Conservation (phyloP, 2,113 vertebrate species). For the Cryptotis parvus region DNA sequence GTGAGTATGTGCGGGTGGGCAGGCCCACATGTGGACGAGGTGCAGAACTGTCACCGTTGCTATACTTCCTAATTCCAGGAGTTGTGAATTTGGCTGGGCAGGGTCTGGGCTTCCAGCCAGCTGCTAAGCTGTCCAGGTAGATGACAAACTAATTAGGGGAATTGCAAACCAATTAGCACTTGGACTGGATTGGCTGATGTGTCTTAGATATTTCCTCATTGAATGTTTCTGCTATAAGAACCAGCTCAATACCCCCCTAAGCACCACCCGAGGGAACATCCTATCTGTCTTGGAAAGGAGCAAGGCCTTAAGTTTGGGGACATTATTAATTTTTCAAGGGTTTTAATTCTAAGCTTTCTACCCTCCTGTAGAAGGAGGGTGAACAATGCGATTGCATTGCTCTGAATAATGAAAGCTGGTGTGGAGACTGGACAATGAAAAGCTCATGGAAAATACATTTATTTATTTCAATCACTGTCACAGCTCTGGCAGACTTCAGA, state of each 20-base stretch:
- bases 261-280: too few species aligned
- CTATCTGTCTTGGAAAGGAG: not conserved
- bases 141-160: slow-evolving; percentile 80
- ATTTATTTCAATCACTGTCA: not conserved
- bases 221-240: slow-evolving; percentile 38
- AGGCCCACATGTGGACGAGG: slow-evolving; percentile 73
- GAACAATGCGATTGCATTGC: too few species aligned
- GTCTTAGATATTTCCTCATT: slow-evolving; percentile 62
- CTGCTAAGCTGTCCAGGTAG: slow-evolving; percentile 68
- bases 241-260: not conserved
- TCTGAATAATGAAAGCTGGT: not conserved
- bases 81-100: slow-evolving; percentile 84
- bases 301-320: not conserved
- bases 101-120: slow-evolving; percentile 78
- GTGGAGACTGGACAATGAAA: not conserved
- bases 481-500: not conserved
- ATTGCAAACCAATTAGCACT: slow-evolving; percentile 79
- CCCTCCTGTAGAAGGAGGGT: slow-evolving; percentile 10
- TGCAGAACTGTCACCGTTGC: slow-evolving; percentile 73
- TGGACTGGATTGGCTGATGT: slow-evolving; percentile 69
- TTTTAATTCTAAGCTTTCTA: not conserved
- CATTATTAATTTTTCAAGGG: not conserved
- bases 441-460: not conserved
- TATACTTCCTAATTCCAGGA: slow-evolving; percentile 76
- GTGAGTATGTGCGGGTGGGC: slow-evolving; percentile 65